Base-by-base conservation (phyloP, 2,797 vertebrate species). In the Gallinago nigripennis region DNA sequence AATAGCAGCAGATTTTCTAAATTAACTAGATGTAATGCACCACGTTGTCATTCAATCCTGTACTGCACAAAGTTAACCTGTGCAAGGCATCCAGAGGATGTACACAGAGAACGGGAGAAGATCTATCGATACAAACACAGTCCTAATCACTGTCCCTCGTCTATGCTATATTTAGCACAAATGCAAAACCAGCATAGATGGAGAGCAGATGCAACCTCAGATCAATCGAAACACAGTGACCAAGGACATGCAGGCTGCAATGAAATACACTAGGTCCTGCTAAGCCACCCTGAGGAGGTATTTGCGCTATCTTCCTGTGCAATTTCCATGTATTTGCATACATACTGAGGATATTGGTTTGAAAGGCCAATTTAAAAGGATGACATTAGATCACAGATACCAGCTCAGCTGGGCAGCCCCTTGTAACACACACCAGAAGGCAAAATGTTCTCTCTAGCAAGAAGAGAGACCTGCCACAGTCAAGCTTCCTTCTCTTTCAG, bases 161-260 rank as follows among this genome's bases (percentile, higher is more conserved):
- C 56, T 35, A 12, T 2, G 23, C 85, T 94, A 30, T 65, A 50
- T 86, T 95, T 92, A 95, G 88, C 83, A 95, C 71, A 60, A 76
- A 81, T 25, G 35, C 64, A 82, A 93, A 86, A 76, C 37, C 91
- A 88, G 73, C 73, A n/a, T 3, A 63, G 88, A 88, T 76, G 56
- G 79, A 93, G 77, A 95, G 71, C 80, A 86, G 94, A 92, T 82
- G 82, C 82, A 85, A 78, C 21, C 16, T 16, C 60, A 46, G 82
- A 92, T 95, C 92, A 64, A 58, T 91, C 16, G 6, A 87, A 85
- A 35, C 80, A 68, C 64, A 17, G 73, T 48, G 88, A 95, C 86
- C 73, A 41, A 48, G 92, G 88, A 84, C 28, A 4, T 0, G 19
- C 56, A 90, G 65, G 76, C 82, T 71, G 65, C 73, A 53, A 75